Conservation (phyloP, 2,888 invertebrate species). For the Ptychoptera contaminata region DNA sequence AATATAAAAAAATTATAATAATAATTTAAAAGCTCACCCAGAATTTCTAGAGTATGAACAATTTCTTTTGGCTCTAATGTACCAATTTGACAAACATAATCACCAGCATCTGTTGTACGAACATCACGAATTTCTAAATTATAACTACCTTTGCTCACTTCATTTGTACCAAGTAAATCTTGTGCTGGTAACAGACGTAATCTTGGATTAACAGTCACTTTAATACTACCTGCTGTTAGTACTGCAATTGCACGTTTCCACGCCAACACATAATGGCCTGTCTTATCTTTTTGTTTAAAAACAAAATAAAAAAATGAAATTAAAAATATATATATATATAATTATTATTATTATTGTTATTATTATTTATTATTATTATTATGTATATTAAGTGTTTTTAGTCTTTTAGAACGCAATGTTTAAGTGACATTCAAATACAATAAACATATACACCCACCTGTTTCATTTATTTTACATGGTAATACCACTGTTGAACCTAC, state of each 20-base stretch:
- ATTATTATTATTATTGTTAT: too few relatives aligned
- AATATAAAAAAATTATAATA: too few relatives aligned
- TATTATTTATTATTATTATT: not conserved
- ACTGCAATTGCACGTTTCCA: conserved; percentile 39
- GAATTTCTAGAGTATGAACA: conserved; percentile 35
- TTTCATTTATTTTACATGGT: conserved; percentile 33
- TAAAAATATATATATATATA: too few relatives aligned
- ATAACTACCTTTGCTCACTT: conserved; percentile 26
- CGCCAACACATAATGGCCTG: conserved; percentile 27
- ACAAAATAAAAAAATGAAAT: not conserved
- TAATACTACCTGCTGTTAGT: conserved; percentile 34
- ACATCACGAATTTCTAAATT: conserved; percentile 35
- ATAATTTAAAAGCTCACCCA: conserved; percentile 22
- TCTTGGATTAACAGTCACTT: conserved; percentile 35
- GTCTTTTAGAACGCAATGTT: too few relatives aligned
- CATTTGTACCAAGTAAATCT: conserved; percentile 16
- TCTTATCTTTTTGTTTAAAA: conserved; percentile 8
- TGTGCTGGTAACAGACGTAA: conserved; percentile 29
- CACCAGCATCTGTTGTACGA: conserved; percentile 33
- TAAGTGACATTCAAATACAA: too few relatives aligned
- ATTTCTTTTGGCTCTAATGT: conserved; percentile 33
- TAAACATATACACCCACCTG: too few relatives aligned
- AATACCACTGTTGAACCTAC: conserved; percentile 33
- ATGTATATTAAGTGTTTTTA: too few relatives aligned
- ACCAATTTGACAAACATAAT: conserved; percentile 39